A percentile compares a stretch with the other conserved stretches of the same genome.
Conservation (phyloP, 1,140 invertebrate species). For the Diorhabda elongata region DNA sequence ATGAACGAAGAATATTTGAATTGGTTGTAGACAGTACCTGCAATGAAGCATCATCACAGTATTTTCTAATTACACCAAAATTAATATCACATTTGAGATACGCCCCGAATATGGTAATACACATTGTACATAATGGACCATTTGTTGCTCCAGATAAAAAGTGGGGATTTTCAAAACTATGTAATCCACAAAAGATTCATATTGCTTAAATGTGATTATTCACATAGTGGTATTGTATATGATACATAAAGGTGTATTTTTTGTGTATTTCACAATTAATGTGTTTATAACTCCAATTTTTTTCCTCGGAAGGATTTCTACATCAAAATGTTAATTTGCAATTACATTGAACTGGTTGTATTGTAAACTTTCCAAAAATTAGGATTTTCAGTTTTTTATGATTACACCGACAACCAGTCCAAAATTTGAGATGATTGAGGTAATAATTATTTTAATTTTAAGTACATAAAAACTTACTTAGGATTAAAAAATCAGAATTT, state of each 20-base stretch:
- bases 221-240: not conserved
- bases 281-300: too few relatives aligned
- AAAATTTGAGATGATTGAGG: too few relatives aligned
- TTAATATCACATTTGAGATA: constrained; percentile 41
- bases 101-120: constrained; percentile 34
- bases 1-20: constrained; percentile 85
- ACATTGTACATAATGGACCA: constrained; percentile 43
- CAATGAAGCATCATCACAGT: constrained; percentile 67
- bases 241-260: not conserved
- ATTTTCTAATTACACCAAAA: constrained; percentile 92
- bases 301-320: too few relatives aligned
- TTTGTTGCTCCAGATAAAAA: constrained; percentile 36
- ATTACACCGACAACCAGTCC: too few relatives aligned
- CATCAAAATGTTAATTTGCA: too few relatives aligned
- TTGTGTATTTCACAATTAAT: not conserved
- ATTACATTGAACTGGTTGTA: too few relatives aligned
- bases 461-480: too few relatives aligned
- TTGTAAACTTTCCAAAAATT: too few relatives aligned
- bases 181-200: constrained; percentile 27
- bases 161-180: constrained; percentile 34
- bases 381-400: too few relatives aligned
- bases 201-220: constrained; percentile 12
- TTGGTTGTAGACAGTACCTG: constrained; percentile 76
- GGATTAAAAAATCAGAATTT: too few relatives aligned
- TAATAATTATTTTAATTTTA: too few relatives aligned